Conservation (phyloP, 2,797 vertebrate species). For the Xiphophorus birchmanni region DNA sequence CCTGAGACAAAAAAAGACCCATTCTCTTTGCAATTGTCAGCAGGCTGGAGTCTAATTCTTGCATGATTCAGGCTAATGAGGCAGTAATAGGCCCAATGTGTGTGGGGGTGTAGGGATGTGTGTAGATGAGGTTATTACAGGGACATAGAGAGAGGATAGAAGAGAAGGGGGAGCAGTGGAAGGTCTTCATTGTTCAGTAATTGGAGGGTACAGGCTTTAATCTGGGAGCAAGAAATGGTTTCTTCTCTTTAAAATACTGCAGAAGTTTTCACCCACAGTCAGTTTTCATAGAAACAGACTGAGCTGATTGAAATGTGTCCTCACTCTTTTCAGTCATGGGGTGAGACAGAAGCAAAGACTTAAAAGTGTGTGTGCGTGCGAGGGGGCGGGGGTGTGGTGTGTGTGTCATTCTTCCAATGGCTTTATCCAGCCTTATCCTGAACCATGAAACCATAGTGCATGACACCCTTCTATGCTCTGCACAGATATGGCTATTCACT, state of each 20-base stretch:
- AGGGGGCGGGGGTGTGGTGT: background rate
- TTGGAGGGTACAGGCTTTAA: conserved; percentile 92
- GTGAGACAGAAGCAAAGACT: conserved; percentile 41
- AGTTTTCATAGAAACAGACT: conserved; percentile 34
- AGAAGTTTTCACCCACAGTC: conserved; percentile 31
- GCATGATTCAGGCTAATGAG: conserved; percentile 99
- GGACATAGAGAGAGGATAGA: conserved; percentile 40
- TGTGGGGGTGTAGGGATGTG: conserved; percentile 92
- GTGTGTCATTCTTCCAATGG: conserved; percentile 86
- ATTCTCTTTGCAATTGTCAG: conserved; percentile 93
- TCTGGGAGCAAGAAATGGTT: conserved; percentile 86
- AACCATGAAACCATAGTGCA: conserved; percentile 92
- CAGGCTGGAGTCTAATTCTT: conserved; percentile 95
- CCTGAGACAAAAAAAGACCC: conserved; percentile 87
- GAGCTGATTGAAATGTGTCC: conserved; percentile 40
- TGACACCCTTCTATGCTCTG: conserved; percentile 90
- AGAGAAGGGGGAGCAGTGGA: conserved; percentile 26
- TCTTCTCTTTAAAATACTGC: conserved; percentile 37
- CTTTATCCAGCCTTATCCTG: conserved; percentile 92
- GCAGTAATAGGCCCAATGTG: conserved; percentile 86
- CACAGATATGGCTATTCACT: conserved; percentile 96
- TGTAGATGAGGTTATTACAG: conserved; percentile 92
- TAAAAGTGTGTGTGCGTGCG: conserved; percentile 37
- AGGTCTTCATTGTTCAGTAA: conserved; percentile 92
- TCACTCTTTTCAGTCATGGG: conserved; percentile 33